These are phyloP conservation scores for Drosophila putrida DNA, from an alignment of 2,888 invertebrate species.

Conservation along the genomic window DNA sequence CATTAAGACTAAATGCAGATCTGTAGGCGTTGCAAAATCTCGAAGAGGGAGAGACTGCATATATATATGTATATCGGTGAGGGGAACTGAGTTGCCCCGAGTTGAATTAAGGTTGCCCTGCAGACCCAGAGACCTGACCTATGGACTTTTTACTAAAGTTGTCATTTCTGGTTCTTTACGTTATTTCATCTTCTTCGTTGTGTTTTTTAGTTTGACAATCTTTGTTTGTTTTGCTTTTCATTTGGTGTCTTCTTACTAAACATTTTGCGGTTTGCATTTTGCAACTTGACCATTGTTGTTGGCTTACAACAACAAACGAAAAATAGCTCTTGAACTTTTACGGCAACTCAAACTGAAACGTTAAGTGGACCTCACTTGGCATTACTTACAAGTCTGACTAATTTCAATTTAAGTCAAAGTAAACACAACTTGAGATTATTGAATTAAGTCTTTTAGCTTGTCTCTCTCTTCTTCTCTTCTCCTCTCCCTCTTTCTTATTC, in stretches of 20 bases:
- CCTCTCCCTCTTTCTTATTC: constrained; percentile 1
- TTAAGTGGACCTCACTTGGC: constrained; percentile 2
- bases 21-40: constrained; percentile 6
- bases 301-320: not conserved
- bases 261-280: constrained; percentile 36
- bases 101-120: constrained; percentile 62
- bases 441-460: constrained; percentile 6
- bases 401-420: constrained; percentile 11
- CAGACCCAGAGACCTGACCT: constrained; percentile 75
- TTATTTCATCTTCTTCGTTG: constrained; percentile 18
- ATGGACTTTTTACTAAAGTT: constrained; percentile 43
- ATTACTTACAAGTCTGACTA: not conserved
- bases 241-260: constrained; percentile 38
- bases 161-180: constrained; percentile 44
- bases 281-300: constrained; percentile 16
- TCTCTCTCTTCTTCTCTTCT: not conserved
- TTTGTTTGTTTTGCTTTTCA: constrained; percentile 24
- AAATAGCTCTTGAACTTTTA: constrained; percentile 13
- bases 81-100: constrained; percentile 5
- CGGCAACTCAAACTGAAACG: not conserved
- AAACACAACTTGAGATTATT: constrained; percentile 6
- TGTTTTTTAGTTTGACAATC: constrained; percentile 14
- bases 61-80: too few relatives aligned
- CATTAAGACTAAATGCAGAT: constrained; percentile 14
- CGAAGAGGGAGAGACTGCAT: not conserved